These are phyloP conservation scores for Mobula birostris DNA, from an alignment of 2,113 vertebrate genomes.

Conservation along the genomic window DNA sequence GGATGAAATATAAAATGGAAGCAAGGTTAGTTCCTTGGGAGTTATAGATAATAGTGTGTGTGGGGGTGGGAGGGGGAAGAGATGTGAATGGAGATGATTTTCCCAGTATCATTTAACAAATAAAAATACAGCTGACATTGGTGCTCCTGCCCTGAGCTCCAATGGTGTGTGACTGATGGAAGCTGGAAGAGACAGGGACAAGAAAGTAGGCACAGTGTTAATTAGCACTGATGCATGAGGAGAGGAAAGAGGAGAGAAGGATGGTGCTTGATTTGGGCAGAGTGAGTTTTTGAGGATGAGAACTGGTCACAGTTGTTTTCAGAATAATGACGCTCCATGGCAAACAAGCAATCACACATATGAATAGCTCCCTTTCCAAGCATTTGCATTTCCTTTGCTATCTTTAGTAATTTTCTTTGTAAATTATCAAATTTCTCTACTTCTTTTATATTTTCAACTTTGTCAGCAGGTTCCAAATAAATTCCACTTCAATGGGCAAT, in stretches of 20 bases:
- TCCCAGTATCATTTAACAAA: no score
- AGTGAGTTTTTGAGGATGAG: not conserved
- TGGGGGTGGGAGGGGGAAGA: no score
- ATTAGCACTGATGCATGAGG: not conserved
- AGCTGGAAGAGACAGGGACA: not conserved
- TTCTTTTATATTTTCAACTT: not conserved
- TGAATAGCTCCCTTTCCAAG: not conserved
- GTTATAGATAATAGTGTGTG: no score
- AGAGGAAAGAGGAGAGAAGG: not conserved
- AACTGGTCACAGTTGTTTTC: not conserved
- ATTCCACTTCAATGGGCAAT: not conserved
- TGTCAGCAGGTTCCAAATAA: not conserved
- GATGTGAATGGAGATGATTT: no score
- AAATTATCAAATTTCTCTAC: not conserved
- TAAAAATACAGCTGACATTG: not conserved
- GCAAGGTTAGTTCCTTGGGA: no score
- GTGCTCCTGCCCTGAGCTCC: not conserved
- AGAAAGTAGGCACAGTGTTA: not conserved
- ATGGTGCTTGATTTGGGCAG: not conserved
- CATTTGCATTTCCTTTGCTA: not conserved
- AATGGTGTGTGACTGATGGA: not conserved
- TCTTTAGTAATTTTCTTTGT: not conserved
- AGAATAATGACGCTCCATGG: no score
- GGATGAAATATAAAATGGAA: no score
- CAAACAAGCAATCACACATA: not conserved